A percentile compares a stretch with the other conserved stretches of the same genome.
Evolutionary conservation across 1,140 invertebrate species (phyloP).

Genomic region (Zaprionus africanus): DNA sequence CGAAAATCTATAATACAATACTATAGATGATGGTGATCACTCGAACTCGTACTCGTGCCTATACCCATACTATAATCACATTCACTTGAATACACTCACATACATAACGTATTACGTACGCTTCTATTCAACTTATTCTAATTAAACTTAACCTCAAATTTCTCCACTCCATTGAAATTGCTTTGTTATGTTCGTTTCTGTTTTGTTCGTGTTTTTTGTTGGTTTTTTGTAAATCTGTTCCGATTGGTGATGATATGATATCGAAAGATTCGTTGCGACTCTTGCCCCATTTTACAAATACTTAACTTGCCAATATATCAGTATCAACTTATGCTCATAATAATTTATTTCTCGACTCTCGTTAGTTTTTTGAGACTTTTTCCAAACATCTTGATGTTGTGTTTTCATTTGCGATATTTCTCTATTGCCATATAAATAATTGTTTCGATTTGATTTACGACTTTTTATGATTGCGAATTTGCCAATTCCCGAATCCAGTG

Average conservation of each 20-base stretch:
- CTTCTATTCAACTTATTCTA: conserved; percentile 56
- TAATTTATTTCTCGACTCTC: conserved; percentile 67
- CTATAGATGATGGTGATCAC: conserved; percentile 3
- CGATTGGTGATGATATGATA: conserved; percentile 16
- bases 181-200: conserved; percentile 19
- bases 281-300: conserved; percentile 24
- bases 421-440: conserved; percentile 50
- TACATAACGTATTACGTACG: conserved; percentile 64
- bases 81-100: conserved; percentile 48
- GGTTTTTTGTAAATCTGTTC: conserved; percentile 1
- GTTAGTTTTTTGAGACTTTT: conserved; percentile 74
- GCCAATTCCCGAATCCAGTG: conserved; percentile 47
- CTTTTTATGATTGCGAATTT: conserved; percentile 54
- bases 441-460: conserved; percentile 70
- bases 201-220: neutral
- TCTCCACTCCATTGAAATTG: conserved; percentile 31
- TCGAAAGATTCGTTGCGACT: conserved; percentile 23
- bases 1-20: conserved; percentile 17
- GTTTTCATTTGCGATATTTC: conserved; percentile 75
- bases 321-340: conserved; percentile 53
- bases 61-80: conserved; percentile 45
- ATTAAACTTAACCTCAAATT: conserved; percentile 46
- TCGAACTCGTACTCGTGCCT: conserved; percentile 25
- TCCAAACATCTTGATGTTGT: conserved; percentile 83
- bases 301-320: conserved; percentile 29